Conservation (phyloP, 2,888 invertebrate species). For the Leptinotarsa haldemani region DNA sequence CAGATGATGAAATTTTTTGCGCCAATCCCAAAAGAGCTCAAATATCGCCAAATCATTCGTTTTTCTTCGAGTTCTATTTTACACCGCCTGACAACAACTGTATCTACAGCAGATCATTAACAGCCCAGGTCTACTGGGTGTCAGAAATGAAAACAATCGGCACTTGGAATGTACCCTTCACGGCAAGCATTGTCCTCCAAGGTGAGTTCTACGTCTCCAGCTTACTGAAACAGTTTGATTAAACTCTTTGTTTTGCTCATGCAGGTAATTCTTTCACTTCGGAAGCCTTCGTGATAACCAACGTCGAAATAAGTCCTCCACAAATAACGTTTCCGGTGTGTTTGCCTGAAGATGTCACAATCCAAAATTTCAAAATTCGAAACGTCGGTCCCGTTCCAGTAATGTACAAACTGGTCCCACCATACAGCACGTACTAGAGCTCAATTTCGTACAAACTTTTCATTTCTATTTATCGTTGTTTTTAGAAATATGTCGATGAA, state of each 20-base stretch:
- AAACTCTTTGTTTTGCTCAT: neutral
- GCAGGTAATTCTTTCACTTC: conserved; percentile 18
- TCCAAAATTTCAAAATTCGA: conserved; percentile 62
- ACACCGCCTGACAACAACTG: conserved; percentile 53
- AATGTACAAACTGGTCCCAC: conserved; percentile 64
- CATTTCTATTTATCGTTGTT: neutral
- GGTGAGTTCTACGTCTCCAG: conserved; percentile 29
- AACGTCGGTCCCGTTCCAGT: conserved; percentile 63
- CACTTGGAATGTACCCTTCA: conserved; percentile 32
- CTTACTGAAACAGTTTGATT: neutral
- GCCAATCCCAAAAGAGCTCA: conserved; percentile 55
- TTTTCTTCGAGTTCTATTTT: conserved; percentile 61
- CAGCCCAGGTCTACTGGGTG: conserved; percentile 58
- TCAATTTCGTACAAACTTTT: neutral
- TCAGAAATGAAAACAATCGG: conserved; percentile 25
- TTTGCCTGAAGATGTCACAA: conserved; percentile 46
- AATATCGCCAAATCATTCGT: conserved; percentile 55
- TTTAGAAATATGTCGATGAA: conserved; percentile 63
- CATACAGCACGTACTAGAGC: conserved; percentile 57
- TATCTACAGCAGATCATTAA: conserved; percentile 57
- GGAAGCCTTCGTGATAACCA: conserved; percentile 39
- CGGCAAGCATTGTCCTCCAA: conserved; percentile 41
- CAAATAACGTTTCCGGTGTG: conserved; percentile 57
- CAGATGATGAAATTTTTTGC: conserved; percentile 58
- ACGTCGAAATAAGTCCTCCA: conserved; percentile 56